Base-by-base conservation (phyloP, 2,797 vertebrate species). In the Helicolenus hilgendorfi region DNA sequence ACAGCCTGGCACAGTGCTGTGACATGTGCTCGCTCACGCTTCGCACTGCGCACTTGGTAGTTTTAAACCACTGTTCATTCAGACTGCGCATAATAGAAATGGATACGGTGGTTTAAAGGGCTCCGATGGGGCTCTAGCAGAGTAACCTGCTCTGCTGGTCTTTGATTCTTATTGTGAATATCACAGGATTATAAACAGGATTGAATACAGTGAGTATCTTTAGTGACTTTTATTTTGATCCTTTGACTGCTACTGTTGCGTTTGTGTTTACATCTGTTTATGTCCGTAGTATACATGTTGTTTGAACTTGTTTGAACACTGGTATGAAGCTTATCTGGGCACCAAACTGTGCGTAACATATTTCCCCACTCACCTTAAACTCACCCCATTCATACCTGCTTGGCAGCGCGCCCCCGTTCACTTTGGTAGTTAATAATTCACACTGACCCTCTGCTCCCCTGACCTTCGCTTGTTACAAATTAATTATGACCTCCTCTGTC, bases 341-440 rank as follows among this genome's bases (percentile, higher is more conserved):
- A 78, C 45, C 59, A 79, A 87, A 85, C 69, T 84, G 76, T 83
- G 72, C 71, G 13, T 89, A 86, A 89, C 87, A 89, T 94, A 93
- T 90, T 92, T 92, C 79, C 77, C 79, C 72, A 87, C 65, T 94
- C 89, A 93, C 87, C 89, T 89, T 60, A 94, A 79, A 69, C 62
- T 95, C 83, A 95, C 86, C 92, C 68, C 31, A n/a, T 83, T 90
- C 87, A 88, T 88, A 91, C 90, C 91, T 94, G 85, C 76, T 88
- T 89, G 84, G 88, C 85, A 90, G 69, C 9, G 11, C 1, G 64
- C 89, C 87, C 71, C 75, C 72, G 73, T 83, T 69, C 84, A 93
- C 69, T 31, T 55, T 65, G 75, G 63, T 84, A 62, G 81, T 96
- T 95, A 95, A 96, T 96, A 96, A 96, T 96, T 95, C 86, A 96